Conservation (phyloP, 1,140 invertebrate species). For the Heliothis subflexa region DNA sequence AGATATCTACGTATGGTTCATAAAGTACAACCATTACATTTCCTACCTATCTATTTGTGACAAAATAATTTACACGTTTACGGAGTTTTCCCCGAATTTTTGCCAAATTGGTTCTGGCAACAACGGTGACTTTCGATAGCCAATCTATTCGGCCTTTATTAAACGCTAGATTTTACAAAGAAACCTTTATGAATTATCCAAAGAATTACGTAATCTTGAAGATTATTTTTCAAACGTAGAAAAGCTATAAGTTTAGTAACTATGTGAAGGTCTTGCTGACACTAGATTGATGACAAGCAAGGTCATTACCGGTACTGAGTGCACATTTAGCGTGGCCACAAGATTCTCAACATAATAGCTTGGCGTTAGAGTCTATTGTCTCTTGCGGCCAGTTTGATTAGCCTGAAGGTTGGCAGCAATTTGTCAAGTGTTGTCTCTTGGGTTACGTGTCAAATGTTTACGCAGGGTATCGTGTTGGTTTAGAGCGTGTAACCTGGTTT, state of each 20-base stretch:
- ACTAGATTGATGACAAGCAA: conserved; percentile 63
- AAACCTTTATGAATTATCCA: conserved; percentile 1
- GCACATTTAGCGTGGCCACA: conserved; percentile 31
- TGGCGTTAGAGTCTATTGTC: conserved; percentile 63
- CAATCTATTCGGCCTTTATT: conserved; percentile 19
- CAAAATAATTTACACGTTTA: not conserved
- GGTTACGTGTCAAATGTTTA: conserved; percentile 56
- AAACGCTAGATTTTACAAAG: conserved; percentile 24
- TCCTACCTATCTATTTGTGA: not conserved
- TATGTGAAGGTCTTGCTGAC: conserved; percentile 67
- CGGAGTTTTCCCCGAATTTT: not conserved
- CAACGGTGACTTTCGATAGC: not conserved
- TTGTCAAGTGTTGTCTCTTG: conserved; percentile 59
- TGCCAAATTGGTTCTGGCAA: conserved; percentile 4
- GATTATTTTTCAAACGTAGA: conserved; percentile 9
- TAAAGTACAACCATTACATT: not conserved
- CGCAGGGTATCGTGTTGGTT: conserved; percentile 51
- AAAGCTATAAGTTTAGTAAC: conserved; percentile 50
- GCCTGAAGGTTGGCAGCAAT: conserved; percentile 66
- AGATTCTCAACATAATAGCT: conserved; percentile 57
- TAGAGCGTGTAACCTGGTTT: conserved; percentile 36
- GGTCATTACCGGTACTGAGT: conserved; percentile 66
- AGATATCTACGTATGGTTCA: too few species aligned
- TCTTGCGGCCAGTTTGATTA: conserved; percentile 57
- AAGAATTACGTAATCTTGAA: conserved; percentile 13